phyloP scores from a whole-genome alignment of 2,797 vertebrate species.

The Alcedo quadribrachys region DNA sequence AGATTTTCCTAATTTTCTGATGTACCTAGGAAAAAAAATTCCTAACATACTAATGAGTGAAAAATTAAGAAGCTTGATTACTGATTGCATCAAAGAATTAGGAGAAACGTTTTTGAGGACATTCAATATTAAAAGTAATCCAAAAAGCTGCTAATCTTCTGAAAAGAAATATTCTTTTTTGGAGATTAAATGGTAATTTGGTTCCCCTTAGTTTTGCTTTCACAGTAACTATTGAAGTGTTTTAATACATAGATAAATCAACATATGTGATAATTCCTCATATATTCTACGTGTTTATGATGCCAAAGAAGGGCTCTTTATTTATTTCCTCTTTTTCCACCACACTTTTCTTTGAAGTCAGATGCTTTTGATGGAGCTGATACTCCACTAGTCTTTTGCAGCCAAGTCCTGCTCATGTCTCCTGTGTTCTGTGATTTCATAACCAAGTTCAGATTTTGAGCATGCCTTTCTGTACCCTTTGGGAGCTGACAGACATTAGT shows the following conservation, averaged over 20 bases:
- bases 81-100: not conserved
- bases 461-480: not conserved
- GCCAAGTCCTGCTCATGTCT: rapidly evolving
- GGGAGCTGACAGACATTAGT: not conserved
- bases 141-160: not conserved
- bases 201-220: not conserved
- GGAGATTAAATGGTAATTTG: not conserved
- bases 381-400: not conserved
- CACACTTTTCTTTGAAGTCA: not conserved
- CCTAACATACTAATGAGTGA: not conserved
- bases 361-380: not conserved
- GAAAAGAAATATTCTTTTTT: not conserved
- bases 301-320: not conserved
- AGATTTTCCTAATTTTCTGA: not conserved
- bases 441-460: not conserved
- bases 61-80: not conserved
- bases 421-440: not conserved
- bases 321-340: not conserved
- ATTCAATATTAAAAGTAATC: not conserved
- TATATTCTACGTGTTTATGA: not conserved
- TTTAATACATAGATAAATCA: not conserved
- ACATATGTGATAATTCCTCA: not conserved
- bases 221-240: not conserved
- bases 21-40: not conserved
- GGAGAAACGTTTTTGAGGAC: not conserved